Evolutionary conservation across 2,113 vertebrate genomes (phyloP).

Genomic region (Thunnus maccoyii): DNA sequence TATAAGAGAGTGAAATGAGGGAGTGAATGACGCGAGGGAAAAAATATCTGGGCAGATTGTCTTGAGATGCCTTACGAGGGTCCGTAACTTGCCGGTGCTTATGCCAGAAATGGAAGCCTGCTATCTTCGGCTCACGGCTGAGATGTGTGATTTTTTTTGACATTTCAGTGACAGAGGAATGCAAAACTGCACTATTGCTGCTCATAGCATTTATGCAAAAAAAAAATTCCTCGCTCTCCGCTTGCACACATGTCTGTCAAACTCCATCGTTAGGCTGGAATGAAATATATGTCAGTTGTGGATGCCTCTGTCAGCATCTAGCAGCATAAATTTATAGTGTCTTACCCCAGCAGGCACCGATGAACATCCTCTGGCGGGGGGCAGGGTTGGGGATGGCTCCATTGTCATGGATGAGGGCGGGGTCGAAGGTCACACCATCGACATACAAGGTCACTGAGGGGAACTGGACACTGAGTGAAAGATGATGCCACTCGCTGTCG

Average conservation of each 20-base stretch:
- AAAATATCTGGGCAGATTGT: conserved; percentile 30
- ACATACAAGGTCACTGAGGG: conserved; percentile 95
- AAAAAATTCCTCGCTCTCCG: not conserved
- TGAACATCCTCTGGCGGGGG: conserved; percentile 90
- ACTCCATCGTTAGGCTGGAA: conserved; percentile 22
- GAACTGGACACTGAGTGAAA: conserved; percentile 96
- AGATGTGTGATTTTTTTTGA: conserved; percentile 41
- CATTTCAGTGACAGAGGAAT: conserved; percentile 26
- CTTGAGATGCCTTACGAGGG: conserved; percentile 22
- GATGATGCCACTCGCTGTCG: conserved; percentile 98
- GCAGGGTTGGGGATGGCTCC: conserved; percentile 93
- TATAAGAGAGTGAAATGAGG: conserved; percentile 53
- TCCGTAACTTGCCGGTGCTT: conserved; percentile 2
- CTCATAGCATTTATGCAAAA: conserved; percentile 33
- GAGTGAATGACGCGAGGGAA: not conserved
- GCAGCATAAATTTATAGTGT: conserved; percentile 40
- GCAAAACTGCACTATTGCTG: conserved; percentile 41
- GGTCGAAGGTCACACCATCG: conserved; percentile 97
- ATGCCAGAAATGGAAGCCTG: conserved; percentile 26
- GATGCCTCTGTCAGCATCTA: not conserved
- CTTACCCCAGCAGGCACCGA: conserved; percentile 95
- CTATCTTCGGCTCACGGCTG: not conserved
- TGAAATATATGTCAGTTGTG: conserved; percentile 7
- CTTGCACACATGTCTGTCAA: conserved; percentile 34
- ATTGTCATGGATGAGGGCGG: conserved; percentile 96